These are phyloP conservation scores for Sarcophaga subvicina DNA, from an alignment of 2,888 invertebrate species.

Conservation along the genomic window DNA sequence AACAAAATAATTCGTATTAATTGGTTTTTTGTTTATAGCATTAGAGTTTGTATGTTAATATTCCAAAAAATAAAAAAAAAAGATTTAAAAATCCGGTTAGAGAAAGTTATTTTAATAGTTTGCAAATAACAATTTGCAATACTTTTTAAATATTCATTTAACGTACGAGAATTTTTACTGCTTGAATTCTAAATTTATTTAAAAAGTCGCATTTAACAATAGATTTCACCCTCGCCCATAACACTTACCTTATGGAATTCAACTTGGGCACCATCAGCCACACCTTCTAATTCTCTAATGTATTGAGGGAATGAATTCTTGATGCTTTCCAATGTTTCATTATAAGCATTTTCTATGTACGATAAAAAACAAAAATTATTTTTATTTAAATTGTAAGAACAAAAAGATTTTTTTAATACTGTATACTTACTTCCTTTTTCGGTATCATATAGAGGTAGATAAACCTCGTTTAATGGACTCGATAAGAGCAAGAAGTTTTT, in stretches of 20 bases:
- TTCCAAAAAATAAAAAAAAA: no score
- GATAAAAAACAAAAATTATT: conserved; percentile 7
- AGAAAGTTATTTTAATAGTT: conserved; percentile 7
- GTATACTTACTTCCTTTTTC: conserved; percentile 84
- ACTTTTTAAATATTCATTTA: conserved; percentile 16
- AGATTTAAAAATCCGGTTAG: no score
- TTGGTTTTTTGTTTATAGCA: no score
- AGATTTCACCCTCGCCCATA: background rate
- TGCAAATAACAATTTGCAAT: background rate
- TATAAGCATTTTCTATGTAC: conserved; percentile 84
- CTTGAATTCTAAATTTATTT: conserved; percentile 2
- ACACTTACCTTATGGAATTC: conserved; percentile 89
- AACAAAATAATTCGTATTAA: no score
- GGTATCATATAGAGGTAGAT: conserved; percentile 88
- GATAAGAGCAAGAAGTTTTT: conserved; percentile 85
- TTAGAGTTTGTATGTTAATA: no score
- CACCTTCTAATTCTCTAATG: conserved; percentile 90
- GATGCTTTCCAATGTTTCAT: conserved; percentile 87
- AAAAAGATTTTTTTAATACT: background rate
- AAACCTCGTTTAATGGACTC: conserved; percentile 85
- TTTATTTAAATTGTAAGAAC: background rate
- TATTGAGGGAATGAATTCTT: conserved; percentile 90
- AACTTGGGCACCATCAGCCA: conserved; percentile 92
- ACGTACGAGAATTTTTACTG: background rate
- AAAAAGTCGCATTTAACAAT: conserved; percentile 27